These are phyloP conservation scores for Neelides folsomi DNA, from an alignment of 2,888 invertebrate genomes.

Conservation along the genomic window DNA sequence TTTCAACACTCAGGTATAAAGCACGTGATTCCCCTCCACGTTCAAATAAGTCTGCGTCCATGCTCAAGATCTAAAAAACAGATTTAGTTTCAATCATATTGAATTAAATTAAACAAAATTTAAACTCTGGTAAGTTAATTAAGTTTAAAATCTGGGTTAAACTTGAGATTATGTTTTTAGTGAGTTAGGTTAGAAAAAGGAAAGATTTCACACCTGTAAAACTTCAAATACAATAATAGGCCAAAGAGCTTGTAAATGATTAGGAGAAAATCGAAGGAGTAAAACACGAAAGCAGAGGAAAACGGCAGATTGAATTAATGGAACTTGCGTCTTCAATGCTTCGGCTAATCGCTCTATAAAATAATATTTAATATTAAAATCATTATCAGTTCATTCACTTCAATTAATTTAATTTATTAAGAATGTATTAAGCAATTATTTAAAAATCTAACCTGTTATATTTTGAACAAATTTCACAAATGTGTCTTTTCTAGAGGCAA, in stretches of 20 bases:
- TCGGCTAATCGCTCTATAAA: slow-evolving; percentile 67
- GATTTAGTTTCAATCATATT: no score
- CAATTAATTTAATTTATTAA: no score
- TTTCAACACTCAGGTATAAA: no score
- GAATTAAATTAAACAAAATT: no score
- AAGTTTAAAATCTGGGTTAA: no score
- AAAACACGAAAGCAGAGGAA: slow-evolving; percentile 78
- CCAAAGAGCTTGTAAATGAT: slow-evolving; percentile 76
- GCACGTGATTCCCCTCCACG: no score
- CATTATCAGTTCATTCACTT: no score
- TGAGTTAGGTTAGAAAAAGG: no score
- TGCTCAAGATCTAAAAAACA: no score
- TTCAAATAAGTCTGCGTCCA: no score
- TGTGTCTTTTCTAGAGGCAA: slow-evolving; percentile 74
- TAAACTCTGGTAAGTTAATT: no score
- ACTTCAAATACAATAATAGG: slow-evolving; percentile 82
- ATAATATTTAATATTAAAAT: background rate
- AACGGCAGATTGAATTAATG: slow-evolving; percentile 66
- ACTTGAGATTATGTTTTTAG: no score
- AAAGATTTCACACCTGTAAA: slow-evolving; percentile 25
- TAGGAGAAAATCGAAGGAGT: slow-evolving; percentile 66
- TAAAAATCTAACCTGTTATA: slow-evolving; percentile 55
- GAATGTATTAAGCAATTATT: background rate
- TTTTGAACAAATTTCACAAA: slow-evolving; percentile 77
- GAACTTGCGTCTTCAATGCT: slow-evolving; percentile 60